Evolutionary conservation across 2,888 invertebrate species (phyloP), one percentile per base, ranked within the genome.

Genomic region (Tuta absoluta): DNA sequence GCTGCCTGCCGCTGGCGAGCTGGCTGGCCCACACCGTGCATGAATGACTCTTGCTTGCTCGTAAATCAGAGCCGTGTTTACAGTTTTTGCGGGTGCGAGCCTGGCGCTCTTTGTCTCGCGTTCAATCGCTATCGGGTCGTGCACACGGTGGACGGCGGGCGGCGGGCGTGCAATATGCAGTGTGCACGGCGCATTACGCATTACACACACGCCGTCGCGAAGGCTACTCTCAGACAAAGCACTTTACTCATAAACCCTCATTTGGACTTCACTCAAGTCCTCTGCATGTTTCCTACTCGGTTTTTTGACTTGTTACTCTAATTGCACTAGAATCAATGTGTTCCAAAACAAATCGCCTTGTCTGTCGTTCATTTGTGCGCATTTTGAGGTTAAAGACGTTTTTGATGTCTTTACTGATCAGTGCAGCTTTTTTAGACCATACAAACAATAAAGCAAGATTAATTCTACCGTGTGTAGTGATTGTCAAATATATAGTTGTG

Each of bases 141-240:
- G 72, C 71, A 69, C 73, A 71, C 76, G 74, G 76, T 69, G 79
- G 80, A 77, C 78, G 82, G 78, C 80, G 80, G 83, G 79, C 78
- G 82, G 78, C 80, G 80, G 83, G 79, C 51, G 21, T 61, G 41
- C 38, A 21, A 10, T 14, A 17, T 24, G 37, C 58, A 17, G n/a
- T 17, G 86, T 85, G 77, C 81, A 51, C 24, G 17, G 62, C 86
- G 87, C 87, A 87, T 77, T 74, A 80, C 75, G 71, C 75, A 70
- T 69, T 71, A 73, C 74, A 76, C 75, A 78, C 80, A 74, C 77
- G 82, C 41, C 12, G 17, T 28, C 33, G 82, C 80, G 87, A 87
- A 91, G 89, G 89, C 90, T 90, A 87, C 84, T 85, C 84, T 89
- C 89, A 86, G 89, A 91, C 91, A 91, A 91, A 91, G 91, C 91